These are phyloP conservation scores for Phrynosoma platyrhinos DNA, from an alignment of 2,113 vertebrate species.

Conservation along the genomic window DNA sequence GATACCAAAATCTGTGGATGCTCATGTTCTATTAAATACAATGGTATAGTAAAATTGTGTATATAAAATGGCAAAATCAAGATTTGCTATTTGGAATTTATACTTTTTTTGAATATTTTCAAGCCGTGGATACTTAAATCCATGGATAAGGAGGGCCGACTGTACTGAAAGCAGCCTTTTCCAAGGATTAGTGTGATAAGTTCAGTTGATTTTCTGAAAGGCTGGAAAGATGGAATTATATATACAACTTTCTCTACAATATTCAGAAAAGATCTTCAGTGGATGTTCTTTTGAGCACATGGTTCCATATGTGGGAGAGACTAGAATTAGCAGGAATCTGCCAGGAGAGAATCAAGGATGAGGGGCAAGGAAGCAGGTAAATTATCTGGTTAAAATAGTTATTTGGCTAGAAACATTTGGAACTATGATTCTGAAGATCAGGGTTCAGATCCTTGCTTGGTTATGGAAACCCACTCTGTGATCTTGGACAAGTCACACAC, in stretches of 20 bases:
- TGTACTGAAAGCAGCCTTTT: neutral
- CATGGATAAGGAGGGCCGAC: too few relatives aligned
- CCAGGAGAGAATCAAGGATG: neutral
- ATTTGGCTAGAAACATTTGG: constrained; percentile 18
- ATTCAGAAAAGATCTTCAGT: neutral
- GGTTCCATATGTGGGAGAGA: constrained; percentile 34
- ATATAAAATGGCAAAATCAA: too few relatives aligned
- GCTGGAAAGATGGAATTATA: neutral
- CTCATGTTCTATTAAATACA: too few relatives aligned
- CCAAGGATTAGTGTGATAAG: neutral
- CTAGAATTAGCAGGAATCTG: neutral
- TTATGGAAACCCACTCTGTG: too few relatives aligned
- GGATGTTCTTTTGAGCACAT: constrained; percentile 33
- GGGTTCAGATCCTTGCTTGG: too few relatives aligned
- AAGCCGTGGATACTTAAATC: too few relatives aligned
- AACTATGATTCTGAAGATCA: neutral
- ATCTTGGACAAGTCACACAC: too few relatives aligned
- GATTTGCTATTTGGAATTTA: too few relatives aligned
- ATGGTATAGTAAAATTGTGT: too few relatives aligned
- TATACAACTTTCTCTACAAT: neutral
- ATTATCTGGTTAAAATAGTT: neutral
- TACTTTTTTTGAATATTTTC: too few relatives aligned
- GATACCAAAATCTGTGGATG: too few relatives aligned
- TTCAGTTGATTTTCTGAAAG: neutral
- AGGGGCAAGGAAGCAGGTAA: neutral